phyloP scores from a whole-genome alignment of 2,797 vertebrate genomes.

The Platalea minor region DNA sequence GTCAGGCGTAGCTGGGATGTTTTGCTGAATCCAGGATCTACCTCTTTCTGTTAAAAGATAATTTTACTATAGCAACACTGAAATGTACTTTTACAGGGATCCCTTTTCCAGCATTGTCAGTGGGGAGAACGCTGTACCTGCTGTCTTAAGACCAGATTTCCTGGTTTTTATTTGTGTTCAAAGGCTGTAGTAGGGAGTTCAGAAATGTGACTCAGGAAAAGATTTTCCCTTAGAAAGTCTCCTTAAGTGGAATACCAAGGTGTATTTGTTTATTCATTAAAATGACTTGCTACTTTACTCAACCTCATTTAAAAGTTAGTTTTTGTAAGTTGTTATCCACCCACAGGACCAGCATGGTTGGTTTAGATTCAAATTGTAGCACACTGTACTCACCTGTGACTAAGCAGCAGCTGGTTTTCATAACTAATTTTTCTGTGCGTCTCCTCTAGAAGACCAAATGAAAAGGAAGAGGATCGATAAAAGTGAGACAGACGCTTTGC shows the following conservation, averaged over 20 bases:
- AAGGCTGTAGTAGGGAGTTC: background rate
- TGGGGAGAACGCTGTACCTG: background rate
- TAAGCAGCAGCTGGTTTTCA: background rate
- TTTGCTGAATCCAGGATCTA: background rate
- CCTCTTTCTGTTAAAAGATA: background rate
- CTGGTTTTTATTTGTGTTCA: background rate
- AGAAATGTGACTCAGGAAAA: background rate
- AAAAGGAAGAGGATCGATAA: background rate
- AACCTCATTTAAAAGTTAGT: background rate
- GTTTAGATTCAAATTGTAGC: background rate
- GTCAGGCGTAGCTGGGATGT: background rate
- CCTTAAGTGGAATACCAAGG: background rate
- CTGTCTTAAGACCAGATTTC: background rate
- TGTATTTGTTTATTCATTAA: background rate
- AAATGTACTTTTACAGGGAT: background rate
- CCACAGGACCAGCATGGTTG: background rate
- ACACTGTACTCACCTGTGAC: background rate
- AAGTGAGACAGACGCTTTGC: background rate
- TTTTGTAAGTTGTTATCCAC: background rate
- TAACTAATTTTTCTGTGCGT: background rate
- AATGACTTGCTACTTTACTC: background rate
- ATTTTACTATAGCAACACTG: background rate
- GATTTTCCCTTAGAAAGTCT: constrained; percentile 19
- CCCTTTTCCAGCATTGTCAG: background rate
- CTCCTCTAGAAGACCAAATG: background rate